Evolutionary conservation across 30 jellyfish, hydroid and myxozoan genomes (phyloP).

Genomic region (Nemopilema nomurai): DNA sequence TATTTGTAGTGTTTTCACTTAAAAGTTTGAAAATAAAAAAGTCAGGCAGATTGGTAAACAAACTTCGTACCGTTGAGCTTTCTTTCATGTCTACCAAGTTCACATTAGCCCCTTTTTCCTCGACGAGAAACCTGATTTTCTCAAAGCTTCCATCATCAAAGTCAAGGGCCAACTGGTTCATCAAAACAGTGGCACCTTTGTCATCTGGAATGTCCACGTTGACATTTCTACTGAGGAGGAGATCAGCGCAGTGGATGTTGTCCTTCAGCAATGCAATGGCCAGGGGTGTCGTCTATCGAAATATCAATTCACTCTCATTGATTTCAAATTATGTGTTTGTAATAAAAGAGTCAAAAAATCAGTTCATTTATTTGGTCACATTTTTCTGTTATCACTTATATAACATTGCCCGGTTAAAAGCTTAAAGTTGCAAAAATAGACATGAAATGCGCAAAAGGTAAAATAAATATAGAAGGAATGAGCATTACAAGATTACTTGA

Average conservation of each 20-base stretch:
- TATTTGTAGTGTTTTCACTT: background rate
- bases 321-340: too few relatives aligned
- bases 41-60: background rate
- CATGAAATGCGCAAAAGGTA: too few relatives aligned
- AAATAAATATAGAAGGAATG: too few relatives aligned
- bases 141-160: slow-evolving; percentile 28
- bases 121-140: slow-evolving; percentile 52
- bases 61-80: slow-evolving; percentile 54
- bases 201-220: slow-evolving; percentile 79
- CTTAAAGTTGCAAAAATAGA: too few relatives aligned
- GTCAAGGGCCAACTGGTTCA: slow-evolving; percentile 33
- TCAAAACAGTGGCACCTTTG: slow-evolving; percentile 62
- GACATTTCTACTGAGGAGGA: slow-evolving; percentile 56
- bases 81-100: slow-evolving; percentile 46
- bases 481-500: too few relatives aligned
- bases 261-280: slow-evolving; percentile 72
- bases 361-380: too few relatives aligned
- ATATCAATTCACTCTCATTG: background rate
- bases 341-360: too few relatives aligned
- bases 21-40: background rate
- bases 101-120: slow-evolving; percentile 62
- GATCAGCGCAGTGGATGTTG: slow-evolving; percentile 71
- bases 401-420: too few relatives aligned
- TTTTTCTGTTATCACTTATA: too few relatives aligned
- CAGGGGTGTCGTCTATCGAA: slow-evolving; percentile 75